Evolutionary conservation across 2,113 vertebrate species (phyloP), one percentile per base, ranked within the genome.

Genomic region (Oenanthe oenanthe): DNA sequence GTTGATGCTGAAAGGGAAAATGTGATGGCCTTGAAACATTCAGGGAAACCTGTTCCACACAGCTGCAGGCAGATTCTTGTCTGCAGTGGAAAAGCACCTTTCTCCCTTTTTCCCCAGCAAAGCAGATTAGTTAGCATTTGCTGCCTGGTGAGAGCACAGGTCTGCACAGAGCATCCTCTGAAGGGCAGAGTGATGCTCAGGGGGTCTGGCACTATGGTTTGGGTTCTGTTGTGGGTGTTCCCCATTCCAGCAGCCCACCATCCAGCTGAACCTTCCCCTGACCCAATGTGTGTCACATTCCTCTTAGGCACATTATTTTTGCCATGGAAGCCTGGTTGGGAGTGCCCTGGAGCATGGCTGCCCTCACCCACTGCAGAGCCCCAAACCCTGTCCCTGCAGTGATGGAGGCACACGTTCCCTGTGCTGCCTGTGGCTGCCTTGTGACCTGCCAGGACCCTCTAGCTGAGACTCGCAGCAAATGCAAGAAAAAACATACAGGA

Each of bases 351-450:
- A 31, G 32, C 21, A 21, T 0, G 2, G 28, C 13, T 24, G 7
- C 12, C 17, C 48, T 57, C 7, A 3, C 22, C 17, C 12, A 0
- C 18, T 17, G 16, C 1, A 29, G 40, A 71, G 79, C 26, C 26
- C 53, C 62, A 71, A 9, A 2, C 16, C 5, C 0, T 40, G 62
- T 72, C 74, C 56, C 51, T 3, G 5, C 5, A 10, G 1, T 11
- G 18, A 16, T 0, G 0, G 34, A 17, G 58, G 4, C 5, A 8
- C 0, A 0, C 1, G 7, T 7, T 42, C 51, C 56, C 50, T 5
- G 0, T 26, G 21, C 32, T 1, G 0, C 47, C 54, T 28, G 29
- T 2, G 4, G 18, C 48, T 42, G 58, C n/a, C 22, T 34, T 4
- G 2, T 14, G 11, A 22, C 3, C 36, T 43, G 53, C 38, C 58